Evolutionary conservation across 2,888 invertebrate genomes (phyloP).

Genomic region (Trissolcus brochymenae): DNA sequence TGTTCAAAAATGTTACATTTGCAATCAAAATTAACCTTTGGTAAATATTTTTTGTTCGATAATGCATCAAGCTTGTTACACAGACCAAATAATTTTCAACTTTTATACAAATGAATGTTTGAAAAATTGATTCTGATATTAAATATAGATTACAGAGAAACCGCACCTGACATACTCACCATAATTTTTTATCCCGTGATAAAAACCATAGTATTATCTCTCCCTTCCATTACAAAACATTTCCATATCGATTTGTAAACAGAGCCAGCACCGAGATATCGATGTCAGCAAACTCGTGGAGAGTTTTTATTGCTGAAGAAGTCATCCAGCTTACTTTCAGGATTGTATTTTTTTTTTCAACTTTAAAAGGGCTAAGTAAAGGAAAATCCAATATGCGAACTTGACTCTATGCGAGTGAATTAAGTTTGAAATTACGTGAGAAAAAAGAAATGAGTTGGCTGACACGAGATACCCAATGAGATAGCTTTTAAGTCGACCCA

Average conservation of each 20-base stretch:
- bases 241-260: constrained; percentile 25
- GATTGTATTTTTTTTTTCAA: constrained; percentile 3
- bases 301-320: background rate
- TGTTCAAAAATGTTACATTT: no score
- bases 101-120: background rate
- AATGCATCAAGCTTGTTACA: no score
- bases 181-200: constrained; percentile 16
- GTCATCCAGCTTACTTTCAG: background rate
- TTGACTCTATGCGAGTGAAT: constrained; percentile 22
- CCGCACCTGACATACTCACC: constrained; percentile 5
- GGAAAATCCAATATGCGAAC: constrained; percentile 16
- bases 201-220: constrained; percentile 15
- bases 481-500: constrained; percentile 15
- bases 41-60: no score
- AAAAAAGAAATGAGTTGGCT: constrained; percentile 30
- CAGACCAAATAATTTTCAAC: no score
- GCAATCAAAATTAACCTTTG: no score
- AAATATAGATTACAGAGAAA: background rate
- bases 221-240: constrained; percentile 9
- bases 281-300: constrained; percentile 2
- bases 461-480: constrained; percentile 37
- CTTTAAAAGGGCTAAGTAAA: background rate
- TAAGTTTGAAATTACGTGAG: constrained; percentile 35
- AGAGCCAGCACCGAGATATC: constrained; percentile 3
- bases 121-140: background rate